phyloP scores from a whole-genome alignment of 2,113 vertebrate species.

The Pseudopodoces humilis region DNA sequence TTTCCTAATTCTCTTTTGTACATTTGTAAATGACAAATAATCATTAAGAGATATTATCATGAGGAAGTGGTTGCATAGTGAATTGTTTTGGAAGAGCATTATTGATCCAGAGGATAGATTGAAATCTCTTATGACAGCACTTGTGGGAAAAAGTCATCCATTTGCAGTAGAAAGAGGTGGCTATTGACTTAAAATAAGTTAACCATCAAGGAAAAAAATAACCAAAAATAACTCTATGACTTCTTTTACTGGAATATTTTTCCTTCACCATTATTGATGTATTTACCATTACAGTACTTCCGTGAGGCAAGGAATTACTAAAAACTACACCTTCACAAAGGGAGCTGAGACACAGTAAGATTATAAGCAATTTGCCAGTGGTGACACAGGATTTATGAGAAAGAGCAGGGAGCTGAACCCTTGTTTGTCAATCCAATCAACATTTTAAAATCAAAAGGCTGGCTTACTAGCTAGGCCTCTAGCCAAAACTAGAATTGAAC shows the following conservation, averaged over 20 bases:
- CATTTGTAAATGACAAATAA: not conserved
- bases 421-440: not conserved
- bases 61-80: not conserved
- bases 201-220: not conserved
- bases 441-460: not conserved
- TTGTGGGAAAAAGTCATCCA: not conserved
- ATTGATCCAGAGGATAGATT: not conserved
- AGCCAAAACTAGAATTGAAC: not conserved
- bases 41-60: not conserved
- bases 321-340: not conserved
- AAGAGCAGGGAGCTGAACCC: not conserved
- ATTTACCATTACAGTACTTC: not conserved
- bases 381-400: not conserved
- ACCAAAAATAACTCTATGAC: not conserved
- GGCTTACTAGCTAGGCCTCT: not conserved
- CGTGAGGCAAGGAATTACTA: not conserved
- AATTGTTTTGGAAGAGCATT: not conserved
- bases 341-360: not conserved
- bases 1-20: not conserved
- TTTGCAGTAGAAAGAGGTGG: not conserved
- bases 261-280: not conserved
- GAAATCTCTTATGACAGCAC: not conserved
- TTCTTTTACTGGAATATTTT: not conserved
- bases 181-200: not conserved
- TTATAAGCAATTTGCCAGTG: not conserved